Percentiles rank a stretch among this genome's conserved stretches.
Evolutionary conservation across 2,113 vertebrate species (phyloP).

Genomic region (Prunella fulvescens): DNA sequence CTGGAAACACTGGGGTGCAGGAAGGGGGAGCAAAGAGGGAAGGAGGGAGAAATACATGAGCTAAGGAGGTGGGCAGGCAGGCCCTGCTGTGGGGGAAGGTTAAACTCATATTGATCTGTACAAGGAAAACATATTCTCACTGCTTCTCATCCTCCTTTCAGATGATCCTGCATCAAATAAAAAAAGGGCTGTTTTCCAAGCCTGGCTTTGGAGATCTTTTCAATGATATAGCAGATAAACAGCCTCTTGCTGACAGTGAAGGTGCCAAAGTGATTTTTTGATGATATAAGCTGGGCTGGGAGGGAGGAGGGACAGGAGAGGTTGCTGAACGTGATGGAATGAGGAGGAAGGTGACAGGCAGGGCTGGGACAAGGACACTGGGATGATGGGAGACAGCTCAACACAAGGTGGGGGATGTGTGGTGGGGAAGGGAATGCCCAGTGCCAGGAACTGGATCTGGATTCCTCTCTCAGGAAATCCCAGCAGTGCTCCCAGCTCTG

Average conservation of each 20-base stretch:
- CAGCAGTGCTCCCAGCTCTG: not conserved
- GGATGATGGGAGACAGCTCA: not conserved
- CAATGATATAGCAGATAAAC: slow-evolving; percentile 61
- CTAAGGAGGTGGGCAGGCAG: not conserved
- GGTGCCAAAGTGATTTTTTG: slow-evolving; percentile 66
- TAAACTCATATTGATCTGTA: slow-evolving; percentile 70
- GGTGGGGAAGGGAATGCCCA: not conserved
- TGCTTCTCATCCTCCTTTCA: slow-evolving; percentile 61
- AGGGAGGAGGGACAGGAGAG: slow-evolving; percentile 17
- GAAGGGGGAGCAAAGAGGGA: not conserved
- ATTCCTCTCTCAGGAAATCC: not conserved
- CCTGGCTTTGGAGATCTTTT: slow-evolving; percentile 62
- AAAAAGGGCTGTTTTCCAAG: slow-evolving; percentile 60
- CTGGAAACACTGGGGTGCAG: not conserved
- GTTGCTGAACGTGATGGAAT: slow-evolving; percentile 52
- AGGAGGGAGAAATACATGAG: not conserved
- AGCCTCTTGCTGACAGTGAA: slow-evolving; percentile 60
- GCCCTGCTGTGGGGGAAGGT: slow-evolving; percentile 39
- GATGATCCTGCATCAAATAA: slow-evolving; percentile 66
- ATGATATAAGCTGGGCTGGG: slow-evolving; percentile 54
- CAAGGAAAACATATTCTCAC: slow-evolving; percentile 52
- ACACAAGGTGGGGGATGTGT: not conserved
- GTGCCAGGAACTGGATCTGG: not conserved
- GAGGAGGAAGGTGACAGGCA: not conserved
- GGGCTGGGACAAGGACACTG: not conserved